Conservation (phyloP, 2,797 vertebrate species). For the Acanthurus leucopareius region DNA sequence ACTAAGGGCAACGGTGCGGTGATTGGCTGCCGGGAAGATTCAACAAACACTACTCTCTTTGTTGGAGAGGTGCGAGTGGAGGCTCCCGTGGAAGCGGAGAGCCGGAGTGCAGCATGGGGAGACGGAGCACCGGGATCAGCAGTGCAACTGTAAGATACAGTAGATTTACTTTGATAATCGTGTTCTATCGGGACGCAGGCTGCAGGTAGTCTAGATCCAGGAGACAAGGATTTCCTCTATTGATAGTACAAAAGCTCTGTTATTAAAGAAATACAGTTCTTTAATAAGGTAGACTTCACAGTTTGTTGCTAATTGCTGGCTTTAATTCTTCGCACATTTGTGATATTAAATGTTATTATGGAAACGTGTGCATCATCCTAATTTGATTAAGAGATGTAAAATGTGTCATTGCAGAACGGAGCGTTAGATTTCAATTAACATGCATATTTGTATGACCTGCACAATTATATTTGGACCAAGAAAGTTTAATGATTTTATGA, state of each 20-base stretch:
- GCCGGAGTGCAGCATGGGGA: constrained; percentile 82
- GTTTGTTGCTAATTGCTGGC: not conserved
- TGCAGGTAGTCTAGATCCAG: constrained; percentile 45
- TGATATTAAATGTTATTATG: constrained; percentile 24
- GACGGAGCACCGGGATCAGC: constrained; percentile 80
- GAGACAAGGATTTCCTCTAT: constrained; percentile 20
- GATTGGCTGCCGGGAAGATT: constrained; percentile 86
- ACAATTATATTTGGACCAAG: constrained; percentile 5
- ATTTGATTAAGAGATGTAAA: constrained; percentile 8
- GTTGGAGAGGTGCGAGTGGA: constrained; percentile 81
- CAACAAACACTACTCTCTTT: constrained; percentile 82
- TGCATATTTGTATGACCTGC: not conserved
- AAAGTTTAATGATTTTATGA: constrained; percentile 11
- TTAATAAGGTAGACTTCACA: constrained; percentile 23
- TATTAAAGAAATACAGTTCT: not conserved
- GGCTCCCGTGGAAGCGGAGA: constrained; percentile 82
- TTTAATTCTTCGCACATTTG: constrained; percentile 14
- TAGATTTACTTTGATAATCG: constrained; percentile 76
- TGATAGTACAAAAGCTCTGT: constrained; percentile 2
- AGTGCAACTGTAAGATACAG: constrained; percentile 80
- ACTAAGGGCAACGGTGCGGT: constrained; percentile 86
- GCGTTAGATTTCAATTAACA: not conserved
- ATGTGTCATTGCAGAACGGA: constrained; percentile 11
- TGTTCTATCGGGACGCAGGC: constrained; percentile 56
- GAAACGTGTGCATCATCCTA: constrained; percentile 18